Evolutionary conservation across 1,140 invertebrate genomes (phyloP).

Genomic region (Drosophila kepulauana): DNA sequence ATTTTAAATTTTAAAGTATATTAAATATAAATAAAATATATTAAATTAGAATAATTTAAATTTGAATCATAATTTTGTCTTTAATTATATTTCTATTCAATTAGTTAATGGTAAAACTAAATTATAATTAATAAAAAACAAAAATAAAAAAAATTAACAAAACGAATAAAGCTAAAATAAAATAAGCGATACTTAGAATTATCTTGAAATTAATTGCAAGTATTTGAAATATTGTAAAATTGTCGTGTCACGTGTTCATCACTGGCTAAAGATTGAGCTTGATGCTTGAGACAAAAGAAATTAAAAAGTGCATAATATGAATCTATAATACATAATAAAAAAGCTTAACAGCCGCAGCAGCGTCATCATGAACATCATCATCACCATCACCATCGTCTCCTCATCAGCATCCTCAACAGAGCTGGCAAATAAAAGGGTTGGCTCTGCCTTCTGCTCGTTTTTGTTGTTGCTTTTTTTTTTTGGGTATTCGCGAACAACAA

Average conservation of each 20-base stretch:
- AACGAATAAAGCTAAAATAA: too few species aligned
- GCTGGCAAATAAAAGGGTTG: constrained; percentile 72
- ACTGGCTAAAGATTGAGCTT: constrained; percentile 14
- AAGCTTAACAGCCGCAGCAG: constrained; percentile 65
- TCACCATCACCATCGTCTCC: constrained; percentile 16
- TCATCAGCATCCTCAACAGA: constrained; percentile 42
- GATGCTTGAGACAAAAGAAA: constrained; percentile 69
- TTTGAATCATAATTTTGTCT: too few species aligned
- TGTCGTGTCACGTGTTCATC: constrained; percentile 26
- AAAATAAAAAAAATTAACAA: too few species aligned
- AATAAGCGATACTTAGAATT: too few species aligned
- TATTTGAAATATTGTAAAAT: background rate
- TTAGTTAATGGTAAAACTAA: too few species aligned
- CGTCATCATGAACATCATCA: constrained; percentile 7
- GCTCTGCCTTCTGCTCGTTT: constrained; percentile 34
- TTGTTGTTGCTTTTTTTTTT: constrained; percentile 16
- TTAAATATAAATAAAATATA: background rate
- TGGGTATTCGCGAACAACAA: constrained; percentile 58
- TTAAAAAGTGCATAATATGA: constrained; percentile 82
- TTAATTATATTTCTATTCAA: too few species aligned
- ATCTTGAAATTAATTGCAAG: background rate
- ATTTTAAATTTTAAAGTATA: background rate
- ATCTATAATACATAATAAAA: constrained; percentile 83
- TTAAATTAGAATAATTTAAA: too few species aligned
- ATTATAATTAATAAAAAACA: too few species aligned